phyloP scores from a whole-genome alignment of 2,797 vertebrate species.

The Onychomys torridus region DNA sequence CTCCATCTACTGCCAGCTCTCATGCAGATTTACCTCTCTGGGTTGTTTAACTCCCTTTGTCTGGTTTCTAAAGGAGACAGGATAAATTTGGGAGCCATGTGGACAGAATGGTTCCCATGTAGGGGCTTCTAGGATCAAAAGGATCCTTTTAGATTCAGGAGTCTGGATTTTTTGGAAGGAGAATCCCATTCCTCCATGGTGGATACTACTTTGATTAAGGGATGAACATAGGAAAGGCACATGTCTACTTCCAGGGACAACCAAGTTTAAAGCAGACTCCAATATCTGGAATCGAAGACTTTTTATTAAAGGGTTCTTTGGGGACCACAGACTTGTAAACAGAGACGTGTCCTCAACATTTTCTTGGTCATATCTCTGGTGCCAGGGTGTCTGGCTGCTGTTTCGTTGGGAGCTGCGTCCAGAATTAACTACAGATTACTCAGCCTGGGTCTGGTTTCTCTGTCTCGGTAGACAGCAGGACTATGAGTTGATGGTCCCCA shows the following conservation, averaged over 20 bases:
- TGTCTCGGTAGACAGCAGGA: slow-evolving; percentile 11
- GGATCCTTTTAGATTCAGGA: neutral
- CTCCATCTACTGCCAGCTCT: neutral
- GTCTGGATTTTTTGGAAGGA: neutral
- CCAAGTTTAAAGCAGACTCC: neutral
- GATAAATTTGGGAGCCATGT: neutral
- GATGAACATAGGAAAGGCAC: neutral
- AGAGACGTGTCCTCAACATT: slow-evolving; percentile 36
- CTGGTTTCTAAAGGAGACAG: neutral
- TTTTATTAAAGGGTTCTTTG: slow-evolving; percentile 40
- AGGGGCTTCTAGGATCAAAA: neutral
- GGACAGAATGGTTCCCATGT: neutral
- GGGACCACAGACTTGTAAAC: slow-evolving; percentile 49
- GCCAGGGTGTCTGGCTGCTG: slow-evolving; percentile 73
- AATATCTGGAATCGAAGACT: neutral
- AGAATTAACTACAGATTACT: slow-evolving; percentile 29
- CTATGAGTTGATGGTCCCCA: neutral
- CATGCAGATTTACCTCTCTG: neutral
- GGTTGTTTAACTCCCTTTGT: neutral
- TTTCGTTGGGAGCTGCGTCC: slow-evolving; percentile 29
- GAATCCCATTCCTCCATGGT: neutral
- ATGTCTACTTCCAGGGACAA: neutral
- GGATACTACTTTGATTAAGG: neutral
- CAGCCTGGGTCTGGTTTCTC: slow-evolving; percentile 55
- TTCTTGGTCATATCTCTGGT: slow-evolving; percentile 61